Base-by-base conservation (phyloP, 2,888 invertebrate genomes). In the Hetaerina titia region DNA sequence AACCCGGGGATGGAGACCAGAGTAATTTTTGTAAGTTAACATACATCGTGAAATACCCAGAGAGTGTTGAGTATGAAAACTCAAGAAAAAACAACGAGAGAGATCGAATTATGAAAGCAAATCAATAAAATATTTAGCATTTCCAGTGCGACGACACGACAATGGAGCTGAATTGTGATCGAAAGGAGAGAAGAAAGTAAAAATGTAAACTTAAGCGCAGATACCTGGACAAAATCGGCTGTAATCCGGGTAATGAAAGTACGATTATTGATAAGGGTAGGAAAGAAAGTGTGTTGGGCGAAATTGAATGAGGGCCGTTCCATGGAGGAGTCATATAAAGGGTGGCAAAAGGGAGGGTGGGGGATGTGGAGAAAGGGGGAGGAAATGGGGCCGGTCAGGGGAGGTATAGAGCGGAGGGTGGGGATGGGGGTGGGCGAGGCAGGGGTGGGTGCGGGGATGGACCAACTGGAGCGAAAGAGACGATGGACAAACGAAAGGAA, bases 391-490 rank as follows among this genome's bases (percentile, higher is more conserved):
- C 15, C 17, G 64, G 64, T 19, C 15, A 22, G 64, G 22, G 64
- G 22, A 22, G 22, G 64, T 2, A 22, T 15, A 22, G 22, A 22
- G 64, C 1, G 64, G 22, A 1, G 22, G 15, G 22, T 2, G 64
- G 5, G 22, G 17, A 22, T 2, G 45, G 45, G 45, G 45, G 45
- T 45, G 2, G 2, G 45, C n/a, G n/a, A n/a, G n/a, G n/a, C n/a
- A n/a, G n/a, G n/a, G n/a, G n/a, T n/a, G 22, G 64, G 22, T 2
- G 22, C 2, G 22, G 64, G 64, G 64, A n/a, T 17, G 56, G 89
- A 89, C 89, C 25, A 89, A 89, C 22, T 57, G 57, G 89, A 56
- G 89, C 57, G 89, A 89, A 89, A 57, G 89, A 22, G 81, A 9
- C 22, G 31, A 81, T 13, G 31, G 31, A 31, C 7, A 31, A 25